These are phyloP conservation scores for Bufotes viridis DNA, from an alignment of 2,797 vertebrate species.

Conservation along the genomic window DNA sequence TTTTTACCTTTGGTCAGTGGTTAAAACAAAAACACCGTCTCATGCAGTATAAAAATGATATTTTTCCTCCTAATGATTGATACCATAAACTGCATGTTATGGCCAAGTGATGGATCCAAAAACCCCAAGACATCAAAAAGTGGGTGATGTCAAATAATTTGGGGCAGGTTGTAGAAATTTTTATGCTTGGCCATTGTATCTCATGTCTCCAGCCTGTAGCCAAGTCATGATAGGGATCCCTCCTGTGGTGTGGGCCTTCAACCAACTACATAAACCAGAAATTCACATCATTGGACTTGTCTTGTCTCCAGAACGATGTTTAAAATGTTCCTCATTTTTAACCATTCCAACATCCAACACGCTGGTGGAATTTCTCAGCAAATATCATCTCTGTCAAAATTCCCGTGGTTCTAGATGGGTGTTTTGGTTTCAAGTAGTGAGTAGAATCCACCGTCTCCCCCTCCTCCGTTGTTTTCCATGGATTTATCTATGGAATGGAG, in stretches of 20 bases:
- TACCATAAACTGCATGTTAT: too few relatives aligned
- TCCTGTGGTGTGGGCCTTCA: background rate
- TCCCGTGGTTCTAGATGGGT: background rate
- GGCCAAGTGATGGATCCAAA: too few relatives aligned
- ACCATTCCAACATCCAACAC: background rate
- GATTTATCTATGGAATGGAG: constrained; percentile 34
- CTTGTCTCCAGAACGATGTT: background rate
- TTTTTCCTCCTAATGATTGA: too few relatives aligned
- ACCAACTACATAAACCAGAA: background rate
- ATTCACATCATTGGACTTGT: background rate
- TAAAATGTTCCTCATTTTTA: background rate
- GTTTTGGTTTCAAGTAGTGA: background rate
- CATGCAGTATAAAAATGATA: too few relatives aligned
- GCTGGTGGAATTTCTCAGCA: background rate
- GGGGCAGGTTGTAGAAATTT: too few relatives aligned
- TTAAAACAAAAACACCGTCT: too few relatives aligned
- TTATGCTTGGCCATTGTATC: too few relatives aligned
- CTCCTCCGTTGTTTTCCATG: constrained; percentile 22
- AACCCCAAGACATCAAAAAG: too few relatives aligned
- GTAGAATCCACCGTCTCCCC: background rate
- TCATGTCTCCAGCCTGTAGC: too few relatives aligned
- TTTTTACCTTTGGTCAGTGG: too few relatives aligned
- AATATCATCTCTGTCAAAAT: background rate
- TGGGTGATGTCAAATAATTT: too few relatives aligned
- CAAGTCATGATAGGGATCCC: background rate